A percentile compares a stretch with the other conserved stretches of the same genome.
Conservation (phyloP, 2,888 invertebrate species). For the Xanthorhoe spadicearia region DNA sequence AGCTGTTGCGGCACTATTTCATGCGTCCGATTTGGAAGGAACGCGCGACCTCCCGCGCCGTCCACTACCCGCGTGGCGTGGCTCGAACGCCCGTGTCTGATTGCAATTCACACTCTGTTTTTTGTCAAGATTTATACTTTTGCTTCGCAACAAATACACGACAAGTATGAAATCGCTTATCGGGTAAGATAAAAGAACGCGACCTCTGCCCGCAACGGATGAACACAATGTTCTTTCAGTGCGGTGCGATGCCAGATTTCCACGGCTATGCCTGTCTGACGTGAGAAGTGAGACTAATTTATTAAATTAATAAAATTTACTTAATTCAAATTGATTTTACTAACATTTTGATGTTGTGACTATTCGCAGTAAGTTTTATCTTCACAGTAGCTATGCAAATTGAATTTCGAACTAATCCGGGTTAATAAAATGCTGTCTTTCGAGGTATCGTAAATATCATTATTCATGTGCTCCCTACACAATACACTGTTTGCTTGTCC, state of each 20-base stretch:
- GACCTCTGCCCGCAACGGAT: conserved; percentile 21
- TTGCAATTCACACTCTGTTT: conserved; percentile 71
- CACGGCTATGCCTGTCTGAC: conserved; percentile 30
- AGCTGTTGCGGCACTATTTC: conserved; percentile 79
- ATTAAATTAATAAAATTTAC: conserved; percentile 41
- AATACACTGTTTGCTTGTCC: conserved; percentile 80
- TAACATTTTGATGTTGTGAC: conserved; percentile 47
- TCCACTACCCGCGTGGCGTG: conserved; percentile 50
- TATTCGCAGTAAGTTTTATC: conserved; percentile 40
- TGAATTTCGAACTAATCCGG: conserved; percentile 67
- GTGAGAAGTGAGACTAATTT: conserved; percentile 48
- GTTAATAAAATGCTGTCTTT: conserved; percentile 65
- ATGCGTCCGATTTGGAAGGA: conserved; percentile 78
- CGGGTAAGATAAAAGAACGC: conserved; percentile 60
- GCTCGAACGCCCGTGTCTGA: conserved; percentile 62
- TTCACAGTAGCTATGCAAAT: conserved; percentile 71
- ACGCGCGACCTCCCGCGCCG: conserved; percentile 75
- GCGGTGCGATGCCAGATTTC: conserved; percentile 48
- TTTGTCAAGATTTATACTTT: conserved; percentile 69
- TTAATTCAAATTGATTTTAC: conserved; percentile 46
- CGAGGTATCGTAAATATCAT: conserved; percentile 64
- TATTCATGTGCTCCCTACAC: conserved; percentile 75
- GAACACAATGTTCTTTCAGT: conserved; percentile 52
- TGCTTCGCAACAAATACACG: conserved; percentile 69
- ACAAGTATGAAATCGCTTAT: conserved; percentile 69